Evolutionary conservation across 2,888 invertebrate species (phyloP).

Genomic region (Homarus gammarus): DNA sequence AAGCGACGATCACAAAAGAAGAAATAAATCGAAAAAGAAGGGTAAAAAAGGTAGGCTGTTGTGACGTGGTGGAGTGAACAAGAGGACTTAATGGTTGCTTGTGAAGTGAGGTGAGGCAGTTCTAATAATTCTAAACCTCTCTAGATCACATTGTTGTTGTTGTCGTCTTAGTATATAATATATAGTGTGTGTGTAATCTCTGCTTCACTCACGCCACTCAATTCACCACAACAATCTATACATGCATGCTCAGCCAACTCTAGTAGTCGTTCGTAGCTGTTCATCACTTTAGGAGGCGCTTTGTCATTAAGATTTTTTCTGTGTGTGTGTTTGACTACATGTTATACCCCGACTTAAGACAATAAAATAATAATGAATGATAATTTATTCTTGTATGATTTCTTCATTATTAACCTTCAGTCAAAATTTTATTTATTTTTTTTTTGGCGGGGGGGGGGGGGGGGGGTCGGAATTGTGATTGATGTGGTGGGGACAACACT

Average conservation of each 20-base stretch:
- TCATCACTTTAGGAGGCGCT: neutral
- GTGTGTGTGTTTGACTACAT: neutral
- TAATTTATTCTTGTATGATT: neutral
- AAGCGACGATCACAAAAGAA: conserved; percentile 26
- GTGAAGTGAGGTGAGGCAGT: neutral
- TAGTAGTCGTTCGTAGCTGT: neutral
- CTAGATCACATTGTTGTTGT: neutral
- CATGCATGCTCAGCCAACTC: neutral
- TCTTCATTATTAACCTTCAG: neutral
- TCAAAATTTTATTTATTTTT: neutral
- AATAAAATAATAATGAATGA: neutral
- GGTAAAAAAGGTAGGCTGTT: conserved; percentile 51
- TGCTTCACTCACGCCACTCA: no score
- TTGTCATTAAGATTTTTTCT: neutral
- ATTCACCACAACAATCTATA: neutral
- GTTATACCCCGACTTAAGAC: neutral
- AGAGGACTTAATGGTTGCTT: neutral
- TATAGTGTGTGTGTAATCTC: neutral
- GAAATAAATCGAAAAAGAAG: conserved; percentile 45
- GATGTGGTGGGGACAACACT: no score
- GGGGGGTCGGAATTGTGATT: no score
- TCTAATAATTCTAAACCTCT: no score
- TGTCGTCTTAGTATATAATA: neutral
- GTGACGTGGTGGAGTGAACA: neutral
- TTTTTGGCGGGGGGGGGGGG: no score